These are phyloP conservation scores for Piprites chloris DNA, from an alignment of 2,113 vertebrate species.

Conservation along the genomic window DNA sequence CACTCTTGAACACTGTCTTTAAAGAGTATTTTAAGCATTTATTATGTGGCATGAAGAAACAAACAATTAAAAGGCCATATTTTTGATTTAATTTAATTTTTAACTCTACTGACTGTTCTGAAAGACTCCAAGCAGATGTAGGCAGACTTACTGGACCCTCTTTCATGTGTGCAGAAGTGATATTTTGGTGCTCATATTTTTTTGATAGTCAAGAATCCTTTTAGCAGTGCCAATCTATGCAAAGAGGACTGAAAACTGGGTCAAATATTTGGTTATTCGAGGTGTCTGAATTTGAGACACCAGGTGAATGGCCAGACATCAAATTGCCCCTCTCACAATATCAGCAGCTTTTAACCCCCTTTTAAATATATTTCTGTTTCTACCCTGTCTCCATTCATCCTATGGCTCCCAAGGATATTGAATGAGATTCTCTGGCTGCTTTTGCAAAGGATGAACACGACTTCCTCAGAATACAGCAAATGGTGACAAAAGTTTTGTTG, in stretches of 20 bases:
- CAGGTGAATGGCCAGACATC: background rate
- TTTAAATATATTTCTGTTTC: background rate
- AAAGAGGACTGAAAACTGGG: background rate
- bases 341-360: accelerated
- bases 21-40: background rate
- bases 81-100: background rate
- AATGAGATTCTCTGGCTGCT: background rate
- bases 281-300: background rate
- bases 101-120: background rate
- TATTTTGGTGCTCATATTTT: background rate
- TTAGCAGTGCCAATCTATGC: background rate
- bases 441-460: background rate
- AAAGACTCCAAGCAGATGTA: background rate
- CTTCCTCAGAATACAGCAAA: background rate
- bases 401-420: background rate
- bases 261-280: background rate
- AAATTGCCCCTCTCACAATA: background rate
- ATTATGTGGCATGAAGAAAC: background rate
- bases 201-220: background rate
- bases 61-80: background rate
- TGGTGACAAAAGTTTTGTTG: background rate
- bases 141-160: background rate
- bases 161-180: background rate
- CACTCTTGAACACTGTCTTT: background rate
- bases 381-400: background rate